Evolutionary conservation across 1,140 invertebrate genomes (phyloP), one percentile per base, ranked within the genome.

Genomic region (Micrasema minimum): DNA sequence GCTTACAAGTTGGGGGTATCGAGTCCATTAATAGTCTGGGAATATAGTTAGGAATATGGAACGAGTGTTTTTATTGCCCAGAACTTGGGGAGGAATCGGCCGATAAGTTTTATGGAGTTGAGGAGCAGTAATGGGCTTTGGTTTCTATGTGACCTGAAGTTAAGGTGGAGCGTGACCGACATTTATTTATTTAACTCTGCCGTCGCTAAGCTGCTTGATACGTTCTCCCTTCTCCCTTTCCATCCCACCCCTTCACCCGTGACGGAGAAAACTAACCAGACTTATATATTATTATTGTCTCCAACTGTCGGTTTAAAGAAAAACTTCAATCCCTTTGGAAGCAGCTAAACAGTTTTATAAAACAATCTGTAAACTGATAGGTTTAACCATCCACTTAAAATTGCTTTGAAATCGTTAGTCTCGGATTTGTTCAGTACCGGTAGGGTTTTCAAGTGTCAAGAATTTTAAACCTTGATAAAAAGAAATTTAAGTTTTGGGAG

Each of bases 81-180:
- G n/a, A 48, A 31, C 66, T 69, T 61, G 37, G 66, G 22, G 59
- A 37, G 66, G 23, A 71, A 64, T 68, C 64, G 43, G 48, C 35
- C 64, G 53, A 71, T 67, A 74, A 74, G 68, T 74, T 74, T 74
- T 65, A 71, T 71, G 22, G 64, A 74, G 53, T 74, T 57, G 68
- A 64, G 66, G 59, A 65, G 35, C 59, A 16, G 69, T 74, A 74
- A 74, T 72, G 66, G 59, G 48, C 69, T 72, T 75, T 65, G 69
- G 65, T 69, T 75, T 75, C 69, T 68, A 68, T 71, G 69, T 69
- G 73, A 75, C 69, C 69, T 69, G 62, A 75, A 75, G 73, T 75
- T 75, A 69, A 71, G 69, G n/a, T 41, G 59, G 46, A 68, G 65
- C 73, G 73, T 75, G 73, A 75, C 73, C 65, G 66, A 75, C 73